A percentile compares a stretch with the other conserved stretches of the same genome.
Conservation (phyloP, 2,797 vertebrate genomes). For the Tinamus major region DNA sequence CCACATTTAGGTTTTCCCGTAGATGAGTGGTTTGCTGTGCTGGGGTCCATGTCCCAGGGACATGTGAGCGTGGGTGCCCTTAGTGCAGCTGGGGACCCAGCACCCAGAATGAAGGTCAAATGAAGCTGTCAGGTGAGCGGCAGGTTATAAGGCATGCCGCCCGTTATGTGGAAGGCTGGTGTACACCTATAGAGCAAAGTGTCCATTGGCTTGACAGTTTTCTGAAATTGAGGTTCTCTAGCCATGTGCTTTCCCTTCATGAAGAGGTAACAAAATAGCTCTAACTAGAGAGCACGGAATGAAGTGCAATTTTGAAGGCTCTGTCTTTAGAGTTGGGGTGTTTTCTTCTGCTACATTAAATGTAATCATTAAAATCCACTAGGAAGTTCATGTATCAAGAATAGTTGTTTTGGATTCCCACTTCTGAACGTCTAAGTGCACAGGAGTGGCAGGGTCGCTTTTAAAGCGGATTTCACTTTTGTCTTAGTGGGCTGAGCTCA, state of each 20-base stretch:
- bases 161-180: background rate
- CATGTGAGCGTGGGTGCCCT: background rate
- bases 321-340: background rate
- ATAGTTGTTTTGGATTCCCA: background rate
- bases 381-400: background rate
- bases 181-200: background rate
- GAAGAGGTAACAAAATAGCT: background rate
- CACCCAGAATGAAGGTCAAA: background rate
- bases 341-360: background rate
- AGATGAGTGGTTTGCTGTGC: background rate
- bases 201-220: background rate
- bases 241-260: accelerated
- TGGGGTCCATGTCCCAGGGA: background rate
- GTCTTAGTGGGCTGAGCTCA: accelerated
- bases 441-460: accelerated
- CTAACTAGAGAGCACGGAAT: background rate
- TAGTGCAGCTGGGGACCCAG: background rate
- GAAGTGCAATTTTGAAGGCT: background rate
- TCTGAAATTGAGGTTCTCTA: background rate
- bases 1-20: background rate
- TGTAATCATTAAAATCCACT: background rate
- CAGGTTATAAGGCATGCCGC: background rate
- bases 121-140: background rate
- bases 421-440: background rate
- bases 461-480: background rate